phyloP scores from a whole-genome alignment of 1,140 invertebrate species.

The Drosophila sturtevanti region DNA sequence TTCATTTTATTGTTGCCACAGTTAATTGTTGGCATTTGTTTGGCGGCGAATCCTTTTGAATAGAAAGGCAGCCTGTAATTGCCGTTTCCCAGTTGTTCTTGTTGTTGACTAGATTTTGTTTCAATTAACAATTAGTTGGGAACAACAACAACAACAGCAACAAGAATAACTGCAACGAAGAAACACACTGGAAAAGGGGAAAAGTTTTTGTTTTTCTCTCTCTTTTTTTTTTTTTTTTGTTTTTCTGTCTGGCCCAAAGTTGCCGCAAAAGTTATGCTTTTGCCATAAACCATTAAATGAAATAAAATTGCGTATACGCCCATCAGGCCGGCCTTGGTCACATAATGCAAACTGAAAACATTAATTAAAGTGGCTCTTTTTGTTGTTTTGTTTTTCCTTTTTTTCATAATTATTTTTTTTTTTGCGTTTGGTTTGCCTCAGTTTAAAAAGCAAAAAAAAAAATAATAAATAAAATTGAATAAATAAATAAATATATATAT shows the following conservation, averaged over 20 bases:
- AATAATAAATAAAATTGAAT: not conserved
- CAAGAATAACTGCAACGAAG: no score
- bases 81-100: constrained; percentile 21
- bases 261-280: constrained; percentile 45
- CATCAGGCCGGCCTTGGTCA: constrained; percentile 11
- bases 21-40: constrained; percentile 75
- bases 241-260: constrained; percentile 35
- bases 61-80: constrained; percentile 24
- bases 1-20: constrained; percentile 64
- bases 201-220: constrained; percentile 26
- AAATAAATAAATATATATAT: not conserved
- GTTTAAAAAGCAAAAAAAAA: not conserved
- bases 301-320: constrained; percentile 56
- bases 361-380: constrained; percentile 16
- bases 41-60: constrained; percentile 48
- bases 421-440: not conserved
- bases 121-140: constrained; percentile 76
- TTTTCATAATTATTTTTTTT: not conserved
- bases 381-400: not conserved
- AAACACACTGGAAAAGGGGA: not conserved
- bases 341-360: constrained; percentile 17
- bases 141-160: not conserved
- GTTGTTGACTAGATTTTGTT: constrained; percentile 50
- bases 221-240: not conserved
- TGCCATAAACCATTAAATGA: constrained; percentile 52